A percentile compares a stretch with the other conserved stretches of the same genome.
These are phyloP conservation scores for Labroides dimidiatus DNA, from an alignment of 2,797 vertebrate species.

Conservation along the genomic window DNA sequence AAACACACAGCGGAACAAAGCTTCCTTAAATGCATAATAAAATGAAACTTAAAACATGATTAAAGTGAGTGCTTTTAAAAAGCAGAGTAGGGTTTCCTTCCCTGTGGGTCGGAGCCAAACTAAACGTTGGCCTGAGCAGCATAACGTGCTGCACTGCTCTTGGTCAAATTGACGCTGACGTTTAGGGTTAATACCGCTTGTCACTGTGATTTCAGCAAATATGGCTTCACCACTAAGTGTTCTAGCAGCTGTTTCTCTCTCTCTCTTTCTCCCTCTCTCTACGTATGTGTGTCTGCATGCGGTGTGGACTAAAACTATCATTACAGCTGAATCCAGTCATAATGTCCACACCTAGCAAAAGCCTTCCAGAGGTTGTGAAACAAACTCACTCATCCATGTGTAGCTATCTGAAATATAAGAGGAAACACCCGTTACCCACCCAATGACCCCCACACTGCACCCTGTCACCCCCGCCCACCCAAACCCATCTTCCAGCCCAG, in stretches of 20 bases:
- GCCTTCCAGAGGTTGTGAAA: constrained; percentile 66
- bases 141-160: constrained; percentile 51
- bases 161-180: constrained; percentile 70
- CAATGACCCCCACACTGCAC: constrained; percentile 23
- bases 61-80: constrained; percentile 50
- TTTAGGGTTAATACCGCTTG: constrained; percentile 73
- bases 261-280: no score
- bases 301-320: constrained; percentile 51
- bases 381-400: constrained; percentile 39
- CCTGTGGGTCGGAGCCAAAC: constrained; percentile 51
- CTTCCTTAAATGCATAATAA: constrained; percentile 38
- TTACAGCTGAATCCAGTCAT: constrained; percentile 63
- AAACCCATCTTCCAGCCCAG: constrained; percentile 34
- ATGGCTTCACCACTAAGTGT: constrained; percentile 62
- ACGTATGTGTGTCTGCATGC: constrained; percentile 14
- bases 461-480: constrained; percentile 22
- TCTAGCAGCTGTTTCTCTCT: constrained; percentile 59
- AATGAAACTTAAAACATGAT: constrained; percentile 57
- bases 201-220: constrained; percentile 75
- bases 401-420: constrained; percentile 55
- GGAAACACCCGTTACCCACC: constrained; percentile 60
- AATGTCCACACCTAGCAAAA: constrained; percentile 70
- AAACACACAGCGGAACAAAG: constrained; percentile 26
- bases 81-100: constrained; percentile 54
- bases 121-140: constrained; percentile 46